These are phyloP conservation scores for Streptopelia turtur DNA, from an alignment of 2,797 vertebrate genomes.

Conservation along the genomic window DNA sequence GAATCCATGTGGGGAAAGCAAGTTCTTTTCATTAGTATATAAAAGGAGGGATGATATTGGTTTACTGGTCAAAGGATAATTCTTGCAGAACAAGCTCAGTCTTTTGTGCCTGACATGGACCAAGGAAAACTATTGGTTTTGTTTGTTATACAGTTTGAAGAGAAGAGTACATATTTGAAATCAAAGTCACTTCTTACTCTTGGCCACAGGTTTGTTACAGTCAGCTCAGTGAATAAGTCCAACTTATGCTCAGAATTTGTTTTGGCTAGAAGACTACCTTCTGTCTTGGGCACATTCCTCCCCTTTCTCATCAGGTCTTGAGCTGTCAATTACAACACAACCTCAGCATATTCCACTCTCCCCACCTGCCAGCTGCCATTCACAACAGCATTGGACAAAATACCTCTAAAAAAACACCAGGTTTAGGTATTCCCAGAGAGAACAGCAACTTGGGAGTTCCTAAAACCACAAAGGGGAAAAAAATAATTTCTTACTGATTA, in stretches of 20 bases:
- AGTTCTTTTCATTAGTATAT: constrained; percentile 63
- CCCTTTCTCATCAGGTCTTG: not conserved
- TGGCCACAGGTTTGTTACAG: not conserved
- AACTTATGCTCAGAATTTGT: not conserved
- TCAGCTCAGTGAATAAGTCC: not conserved
- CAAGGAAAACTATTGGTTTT: constrained; percentile 6
- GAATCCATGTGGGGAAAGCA: constrained; percentile 13
- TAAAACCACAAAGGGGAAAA: not conserved
- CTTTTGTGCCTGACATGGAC: constrained; percentile 22
- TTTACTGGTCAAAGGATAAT: constrained; percentile 63
- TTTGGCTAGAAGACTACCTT: not conserved
- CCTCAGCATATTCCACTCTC: not conserved
- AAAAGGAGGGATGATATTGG: constrained; percentile 55
- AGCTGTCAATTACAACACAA: not conserved
- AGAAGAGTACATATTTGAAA: not conserved
- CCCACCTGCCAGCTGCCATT: not conserved
- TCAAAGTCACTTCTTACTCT: not conserved
- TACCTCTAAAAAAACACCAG: not conserved
- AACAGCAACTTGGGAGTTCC: not conserved
- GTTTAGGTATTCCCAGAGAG: not conserved
- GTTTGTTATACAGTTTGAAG: constrained; percentile 1
- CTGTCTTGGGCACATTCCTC: not conserved
- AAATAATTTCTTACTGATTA: not conserved
- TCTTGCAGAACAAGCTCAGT: constrained; percentile 38
- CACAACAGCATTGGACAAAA: not conserved